Base-by-base conservation (phyloP, 2,888 invertebrate genomes). In the Protodeltote pygarga region DNA sequence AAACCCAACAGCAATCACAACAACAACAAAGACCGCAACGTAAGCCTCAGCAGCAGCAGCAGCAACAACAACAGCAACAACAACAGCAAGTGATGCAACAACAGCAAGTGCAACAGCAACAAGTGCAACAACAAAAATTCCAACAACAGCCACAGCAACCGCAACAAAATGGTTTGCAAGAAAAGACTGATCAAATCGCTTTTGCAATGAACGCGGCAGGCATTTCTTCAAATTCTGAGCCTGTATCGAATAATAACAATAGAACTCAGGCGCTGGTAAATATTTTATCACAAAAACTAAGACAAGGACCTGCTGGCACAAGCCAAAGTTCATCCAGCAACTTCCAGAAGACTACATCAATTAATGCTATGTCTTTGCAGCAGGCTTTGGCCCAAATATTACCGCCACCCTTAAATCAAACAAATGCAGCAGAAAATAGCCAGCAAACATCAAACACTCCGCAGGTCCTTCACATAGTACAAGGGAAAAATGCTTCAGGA, bases 201-300 rank as follows among this genome's bases (percentile, higher is more conserved):
- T 83, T 90, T 63, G 91, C 90, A 1, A 92, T 92, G 90, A 89
- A 75, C 55, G 90, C 90, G 32, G 91, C 90, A 3, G 89, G 91
- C 20, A 91, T 92, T 45, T 71, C 82, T n/a, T 73, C 87, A 2
- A 64, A 69, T 8, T n/a, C 79, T 17, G 85, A 87, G 37, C 40
- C 71, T 15, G 42, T 71, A 15, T 55, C 74, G 4, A 75, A 70
- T 38, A 69, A 73, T 9, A 75, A 70, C 37, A 69, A 73, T 9
- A 73, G 72, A 67, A 64, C 93, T 5, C 83, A 87, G 16, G 85
- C 93, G 10, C 73, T 93, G 28, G 93, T 92, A 1, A 93, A 93
- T 70, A 89, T 93, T 33, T 70, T 93, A 17, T 89, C 93, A 0
- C 92, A 93, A 61, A 93, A 93, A 69, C 77, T 91, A 17, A 81